A percentile compares a stretch with the other conserved stretches of the same genome.
Evolutionary conservation across 1,140 invertebrate species (phyloP).

Genomic region (Drosophila willistoni): DNA sequence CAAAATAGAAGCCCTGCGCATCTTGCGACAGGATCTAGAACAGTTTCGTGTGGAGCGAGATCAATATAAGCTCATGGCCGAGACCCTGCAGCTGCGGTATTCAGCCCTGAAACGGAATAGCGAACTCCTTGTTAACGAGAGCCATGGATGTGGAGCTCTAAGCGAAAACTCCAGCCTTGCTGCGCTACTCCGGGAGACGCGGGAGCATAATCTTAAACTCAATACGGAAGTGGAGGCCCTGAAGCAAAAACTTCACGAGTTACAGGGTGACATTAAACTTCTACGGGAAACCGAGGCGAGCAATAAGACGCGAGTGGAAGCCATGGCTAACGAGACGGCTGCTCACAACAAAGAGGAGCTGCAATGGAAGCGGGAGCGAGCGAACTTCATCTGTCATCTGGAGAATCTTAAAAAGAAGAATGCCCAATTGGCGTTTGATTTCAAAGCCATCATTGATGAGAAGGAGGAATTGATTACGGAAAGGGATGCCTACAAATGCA

Average conservation of each 20-base stretch:
- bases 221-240: slow-evolving; percentile 88
- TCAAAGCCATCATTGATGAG: slow-evolving; percentile 91
- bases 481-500: slow-evolving; percentile 92
- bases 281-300: slow-evolving; percentile 73
- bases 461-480: slow-evolving; percentile 93
- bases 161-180: slow-evolving; percentile 75
- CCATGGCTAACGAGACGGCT: slow-evolving; percentile 55
- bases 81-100: slow-evolving; percentile 89
- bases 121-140: slow-evolving; percentile 45
- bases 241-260: slow-evolving; percentile 88
- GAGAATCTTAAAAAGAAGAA: slow-evolving; percentile 87
- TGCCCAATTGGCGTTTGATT: slow-evolving; percentile 85
- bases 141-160: slow-evolving; percentile 44
- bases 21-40: slow-evolving; percentile 90
- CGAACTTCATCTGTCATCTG: slow-evolving; percentile 88
- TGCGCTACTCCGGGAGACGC: slow-evolving; percentile 84
- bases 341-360: slow-evolving; percentile 68
- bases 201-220: slow-evolving; percentile 88
- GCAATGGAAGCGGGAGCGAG: slow-evolving; percentile 85
- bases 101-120: slow-evolving; percentile 84
- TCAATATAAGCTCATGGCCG: slow-evolving; percentile 92
- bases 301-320: slow-evolving; percentile 67
- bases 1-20: slow-evolving; percentile 90
- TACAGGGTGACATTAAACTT: slow-evolving; percentile 89
- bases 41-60: slow-evolving; percentile 91